A percentile compares a stretch with the other conserved stretches of the same genome.
phyloP scores from a whole-genome alignment of 2,797 vertebrate genomes.

The Babyrousa celebensis region DNA sequence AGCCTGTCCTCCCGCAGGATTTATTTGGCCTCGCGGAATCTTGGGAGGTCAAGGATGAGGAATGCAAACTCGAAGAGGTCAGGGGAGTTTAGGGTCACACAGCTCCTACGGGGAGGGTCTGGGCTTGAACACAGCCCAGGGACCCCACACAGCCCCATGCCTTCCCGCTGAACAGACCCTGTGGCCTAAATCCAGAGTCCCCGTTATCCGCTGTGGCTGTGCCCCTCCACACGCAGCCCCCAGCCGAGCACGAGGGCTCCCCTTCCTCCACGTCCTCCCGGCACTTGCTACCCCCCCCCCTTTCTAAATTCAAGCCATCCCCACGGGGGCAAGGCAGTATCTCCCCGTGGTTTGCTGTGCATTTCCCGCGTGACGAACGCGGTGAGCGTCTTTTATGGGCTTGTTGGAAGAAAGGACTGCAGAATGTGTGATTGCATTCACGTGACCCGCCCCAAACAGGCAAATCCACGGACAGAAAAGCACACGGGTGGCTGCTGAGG shows the following conservation, averaged over 20 bases:
- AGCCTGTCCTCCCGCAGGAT: accelerated
- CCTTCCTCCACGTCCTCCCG: background rate
- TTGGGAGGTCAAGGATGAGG: background rate
- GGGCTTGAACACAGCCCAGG: background rate
- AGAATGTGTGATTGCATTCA: accelerated
- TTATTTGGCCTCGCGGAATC: background rate
- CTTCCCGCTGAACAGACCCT: background rate
- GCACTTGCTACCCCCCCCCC: accelerated
- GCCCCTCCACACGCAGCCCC: accelerated
- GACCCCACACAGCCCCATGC: background rate
- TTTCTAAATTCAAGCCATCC: background rate
- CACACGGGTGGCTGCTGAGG: accelerated
- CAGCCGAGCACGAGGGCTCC: background rate
- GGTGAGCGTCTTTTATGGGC: accelerated
- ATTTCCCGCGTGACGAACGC: accelerated
- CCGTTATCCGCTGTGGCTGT: accelerated
- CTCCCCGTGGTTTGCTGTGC: background rate
- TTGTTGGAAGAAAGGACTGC: background rate
- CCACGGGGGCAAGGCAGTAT: too few species aligned
- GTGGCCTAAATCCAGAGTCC: background rate
- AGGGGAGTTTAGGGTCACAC: background rate
- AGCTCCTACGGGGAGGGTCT: background rate
- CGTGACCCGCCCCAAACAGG: background rate
- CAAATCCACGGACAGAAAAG: background rate
- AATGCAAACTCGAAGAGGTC: background rate